phyloP scores from a whole-genome alignment of 2,797 vertebrate species.

The Amblyopsis hoosieri region DNA sequence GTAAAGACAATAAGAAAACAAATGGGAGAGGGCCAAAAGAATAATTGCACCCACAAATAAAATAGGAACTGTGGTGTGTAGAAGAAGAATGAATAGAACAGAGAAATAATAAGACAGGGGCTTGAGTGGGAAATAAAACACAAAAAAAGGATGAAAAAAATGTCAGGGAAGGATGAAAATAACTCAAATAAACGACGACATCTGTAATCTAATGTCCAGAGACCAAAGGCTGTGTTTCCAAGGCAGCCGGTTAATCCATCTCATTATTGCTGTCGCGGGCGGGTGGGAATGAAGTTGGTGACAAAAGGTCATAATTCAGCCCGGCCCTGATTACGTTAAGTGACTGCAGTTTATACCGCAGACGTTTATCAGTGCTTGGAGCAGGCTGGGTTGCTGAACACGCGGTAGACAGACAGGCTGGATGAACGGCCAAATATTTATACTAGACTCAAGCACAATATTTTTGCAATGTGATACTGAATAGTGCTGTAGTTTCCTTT shows the following conservation, averaged over 20 bases:
- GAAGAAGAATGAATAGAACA: not conserved
- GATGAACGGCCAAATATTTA: slow-evolving; percentile 48
- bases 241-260: slow-evolving; percentile 48
- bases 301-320: slow-evolving; percentile 29
- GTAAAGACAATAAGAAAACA: not conserved
- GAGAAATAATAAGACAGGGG: not conserved
- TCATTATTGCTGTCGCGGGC: slow-evolving; percentile 30
- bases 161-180: slow-evolving; percentile 11
- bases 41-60: not conserved
- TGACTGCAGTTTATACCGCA: slow-evolving; percentile 36
- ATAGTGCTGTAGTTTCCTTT: slow-evolving; percentile 13
- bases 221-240: slow-evolving; percentile 19
- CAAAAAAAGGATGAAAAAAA: slow-evolving; percentile 3
- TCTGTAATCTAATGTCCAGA: slow-evolving; percentile 31
- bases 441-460: slow-evolving; percentile 23
- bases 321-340: slow-evolving; percentile 41
- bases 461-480: slow-evolving; percentile 28
- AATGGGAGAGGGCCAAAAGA: not conserved
- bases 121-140: not conserved
- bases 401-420: slow-evolving; percentile 30
- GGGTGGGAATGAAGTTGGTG: slow-evolving; percentile 11
- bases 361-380: slow-evolving; percentile 32
- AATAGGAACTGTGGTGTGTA: not conserved
- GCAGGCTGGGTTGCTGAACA: not conserved
- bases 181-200: slow-evolving; percentile 33